Base-by-base conservation (phyloP, 2,797 vertebrate genomes). In the Hylomyscus alleni region DNA sequence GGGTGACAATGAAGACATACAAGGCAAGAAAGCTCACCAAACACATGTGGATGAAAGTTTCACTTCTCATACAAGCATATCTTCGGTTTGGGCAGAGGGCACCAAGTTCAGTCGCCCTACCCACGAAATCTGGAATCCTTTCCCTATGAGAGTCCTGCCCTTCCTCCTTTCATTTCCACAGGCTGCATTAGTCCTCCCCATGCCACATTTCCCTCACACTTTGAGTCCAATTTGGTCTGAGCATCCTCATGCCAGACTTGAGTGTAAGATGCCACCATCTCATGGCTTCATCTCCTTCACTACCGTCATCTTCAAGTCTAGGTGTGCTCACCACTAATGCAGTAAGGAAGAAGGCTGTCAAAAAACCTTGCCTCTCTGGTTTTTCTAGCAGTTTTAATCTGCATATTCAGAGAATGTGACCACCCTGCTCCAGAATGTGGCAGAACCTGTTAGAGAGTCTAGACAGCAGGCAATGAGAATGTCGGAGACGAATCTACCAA, bases 1-100 rank as follows among this genome's bases (percentile, higher is more conserved):
- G 89, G 14, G 58, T 24, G 83, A 72, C 37, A 92, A 78, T 73
- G 69, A 81, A 95, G 81, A 86, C 11, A 93, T 65, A 31, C 47
- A 54, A 65, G 2, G 5, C 56, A 91, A 87, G 13, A 56, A 75
- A 90, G 3, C 6, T 89, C 87, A 54, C 62, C 20, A 50, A 6
- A 14, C 50, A 82, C 37, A 86, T 14, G 50, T 12, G 26, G 3
- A 19, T 77, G 22, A 9, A 4, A 22, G 60, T 67, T 31, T 94
- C 7, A 54, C 15, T 58, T 19, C 12, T 12, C 56, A 44, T 3
- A 47, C 56, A 84, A 83, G 62, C 17, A 29, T 22, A 31, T 86
- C 40, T 4, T 0, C 20, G 6, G 17, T 69, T 92, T 26, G 15
- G 60, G 34, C 13, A 50, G 73, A 86, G 34, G 0, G 13, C 44